A percentile compares a stretch with the other conserved stretches of the same genome.
Evolutionary conservation across 2,113 vertebrate species (phyloP).

Genomic region (Gymnogyps californianus): DNA sequence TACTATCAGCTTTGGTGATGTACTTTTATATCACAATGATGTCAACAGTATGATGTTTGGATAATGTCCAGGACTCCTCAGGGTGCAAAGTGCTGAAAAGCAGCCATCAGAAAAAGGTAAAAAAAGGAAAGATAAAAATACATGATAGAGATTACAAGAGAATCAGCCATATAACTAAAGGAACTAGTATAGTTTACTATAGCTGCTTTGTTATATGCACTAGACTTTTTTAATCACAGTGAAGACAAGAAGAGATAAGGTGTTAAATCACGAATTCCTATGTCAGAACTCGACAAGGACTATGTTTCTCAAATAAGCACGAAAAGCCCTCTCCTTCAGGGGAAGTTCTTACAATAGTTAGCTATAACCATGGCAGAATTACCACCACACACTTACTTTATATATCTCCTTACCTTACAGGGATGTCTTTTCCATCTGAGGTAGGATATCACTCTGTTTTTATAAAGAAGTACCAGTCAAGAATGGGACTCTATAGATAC

Average conservation of each 20-base stretch:
- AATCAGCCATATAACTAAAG: not conserved
- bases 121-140: not conserved
- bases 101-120: not conserved
- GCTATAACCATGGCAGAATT: not conserved
- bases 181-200: not conserved
- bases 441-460: not conserved
- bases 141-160: not conserved
- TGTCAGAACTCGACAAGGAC: not conserved
- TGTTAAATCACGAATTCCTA: not conserved
- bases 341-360: not conserved
- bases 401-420: not conserved
- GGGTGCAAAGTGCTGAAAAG: not conserved
- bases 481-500: not conserved
- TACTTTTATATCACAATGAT: not conserved
- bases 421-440: not conserved
- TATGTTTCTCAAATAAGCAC: not conserved
- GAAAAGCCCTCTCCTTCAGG: rapidly evolving
- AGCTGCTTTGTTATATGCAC: not conserved
- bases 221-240: not conserved
- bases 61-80: not conserved
- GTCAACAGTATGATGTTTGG: not conserved
- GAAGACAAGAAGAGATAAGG: not conserved
- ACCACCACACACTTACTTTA: not conserved
- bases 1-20: not conserved
- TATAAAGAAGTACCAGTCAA: not conserved